Conservation (phyloP, 2,113 vertebrate genomes). For the Crotophaga sulcirostris region DNA sequence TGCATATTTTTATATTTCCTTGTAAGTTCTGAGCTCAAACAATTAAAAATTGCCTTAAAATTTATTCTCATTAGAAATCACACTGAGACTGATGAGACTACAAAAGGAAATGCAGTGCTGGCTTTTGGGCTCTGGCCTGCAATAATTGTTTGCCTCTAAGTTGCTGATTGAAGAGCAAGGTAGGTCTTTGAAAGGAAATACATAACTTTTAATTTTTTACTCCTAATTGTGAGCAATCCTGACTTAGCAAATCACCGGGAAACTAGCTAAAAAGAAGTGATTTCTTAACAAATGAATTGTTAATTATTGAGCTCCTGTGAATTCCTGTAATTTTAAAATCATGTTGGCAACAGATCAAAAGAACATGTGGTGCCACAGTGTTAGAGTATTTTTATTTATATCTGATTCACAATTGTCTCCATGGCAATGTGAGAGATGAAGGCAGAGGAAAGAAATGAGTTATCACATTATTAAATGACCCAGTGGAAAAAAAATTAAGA, state of each 20-base stretch:
- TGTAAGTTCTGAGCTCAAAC: neutral
- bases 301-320: conserved; percentile 44
- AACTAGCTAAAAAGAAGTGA: neutral
- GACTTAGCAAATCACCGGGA: conserved; percentile 30
- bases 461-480: conserved; percentile 71
- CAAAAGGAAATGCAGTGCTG: neutral
- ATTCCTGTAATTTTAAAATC: conserved; percentile 46
- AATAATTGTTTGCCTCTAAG: neutral
- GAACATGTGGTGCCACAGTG: conserved; percentile 73
- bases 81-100: neutral
- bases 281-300: conserved; percentile 14
- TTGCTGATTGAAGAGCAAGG: neutral
- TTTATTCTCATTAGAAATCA: neutral
- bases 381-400: conserved; percentile 81
- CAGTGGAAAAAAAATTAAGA: conserved; percentile 39
- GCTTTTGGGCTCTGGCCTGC: neutral
- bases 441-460: conserved; percentile 63
- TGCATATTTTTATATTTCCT: neutral
- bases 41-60: neutral
- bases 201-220: conserved; percentile 10
- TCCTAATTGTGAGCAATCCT: neutral
- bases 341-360: conserved; percentile 53
- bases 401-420: conserved; percentile 77
- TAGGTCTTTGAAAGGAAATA: neutral
- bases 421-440: conserved; percentile 73